These are phyloP conservation scores for Drosophila birchii DNA, from an alignment of 2,888 invertebrate genomes.

Conservation along the genomic window DNA sequence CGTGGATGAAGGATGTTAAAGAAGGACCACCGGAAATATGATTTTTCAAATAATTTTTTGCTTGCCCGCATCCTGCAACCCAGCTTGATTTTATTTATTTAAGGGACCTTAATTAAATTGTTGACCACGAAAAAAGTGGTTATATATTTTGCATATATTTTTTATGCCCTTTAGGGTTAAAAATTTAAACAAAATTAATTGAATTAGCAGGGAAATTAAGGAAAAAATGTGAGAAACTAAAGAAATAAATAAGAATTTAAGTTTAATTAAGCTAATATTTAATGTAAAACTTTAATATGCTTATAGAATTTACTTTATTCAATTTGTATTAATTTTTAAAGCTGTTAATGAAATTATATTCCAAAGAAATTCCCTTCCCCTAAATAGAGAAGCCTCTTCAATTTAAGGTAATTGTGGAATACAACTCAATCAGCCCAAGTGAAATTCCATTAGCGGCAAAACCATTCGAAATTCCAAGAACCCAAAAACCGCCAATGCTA, in stretches of 20 bases:
- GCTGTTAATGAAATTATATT: neutral
- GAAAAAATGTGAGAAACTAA: neutral
- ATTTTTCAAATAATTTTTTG: constrained; percentile 51
- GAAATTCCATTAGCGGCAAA: constrained; percentile 39
- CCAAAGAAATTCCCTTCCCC: neutral
- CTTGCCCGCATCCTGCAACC: constrained; percentile 7
- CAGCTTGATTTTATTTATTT: constrained; percentile 43
- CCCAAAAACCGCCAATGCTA: constrained; percentile 15
- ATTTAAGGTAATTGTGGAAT: constrained; percentile 19
- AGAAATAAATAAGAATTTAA: too few species aligned
- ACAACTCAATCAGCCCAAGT: constrained; percentile 40
- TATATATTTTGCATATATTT: neutral
- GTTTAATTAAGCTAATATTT: neutral
- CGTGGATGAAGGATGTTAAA: constrained; percentile 2
- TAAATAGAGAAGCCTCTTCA: neutral
- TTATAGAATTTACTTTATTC: neutral
- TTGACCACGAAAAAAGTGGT: neutral
- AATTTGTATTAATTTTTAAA: neutral
- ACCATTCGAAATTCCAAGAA: constrained; percentile 35
- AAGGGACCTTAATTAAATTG: constrained; percentile 46
- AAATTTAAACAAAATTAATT: constrained; percentile 4
- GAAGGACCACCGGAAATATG: constrained; percentile 34
- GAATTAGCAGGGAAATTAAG: neutral
- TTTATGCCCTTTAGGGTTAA: neutral
- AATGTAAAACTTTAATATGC: neutral